These are phyloP conservation scores for Acromyrmex echinatior DNA, from an alignment of 1,140 invertebrate species.

Conservation along the genomic window DNA sequence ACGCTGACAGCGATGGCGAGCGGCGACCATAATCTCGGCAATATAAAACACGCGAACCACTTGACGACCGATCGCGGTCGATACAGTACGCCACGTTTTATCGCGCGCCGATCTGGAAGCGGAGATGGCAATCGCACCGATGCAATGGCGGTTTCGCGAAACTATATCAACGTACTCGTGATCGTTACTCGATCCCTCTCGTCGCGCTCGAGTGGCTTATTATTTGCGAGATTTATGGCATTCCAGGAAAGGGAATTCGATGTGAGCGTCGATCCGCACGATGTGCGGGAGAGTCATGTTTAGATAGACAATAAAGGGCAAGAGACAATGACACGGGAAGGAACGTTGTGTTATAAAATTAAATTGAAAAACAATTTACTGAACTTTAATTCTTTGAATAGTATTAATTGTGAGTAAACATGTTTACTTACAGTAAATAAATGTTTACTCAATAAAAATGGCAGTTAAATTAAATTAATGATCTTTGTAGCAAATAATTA, in stretches of 20 bases:
- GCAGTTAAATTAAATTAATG: too few relatives aligned
- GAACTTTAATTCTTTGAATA: too few relatives aligned
- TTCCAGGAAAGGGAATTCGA: conserved; percentile 22
- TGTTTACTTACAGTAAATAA: too few relatives aligned
- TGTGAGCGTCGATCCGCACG: neutral
- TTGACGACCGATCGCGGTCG: conserved; percentile 19
- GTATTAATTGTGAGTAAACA: too few relatives aligned
- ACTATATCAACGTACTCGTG: conserved; percentile 30
- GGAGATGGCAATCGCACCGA: conserved; percentile 47
- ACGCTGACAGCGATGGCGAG: conserved; percentile 39
- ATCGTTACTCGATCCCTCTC: conserved; percentile 50
- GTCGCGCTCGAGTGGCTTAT: conserved; percentile 52
- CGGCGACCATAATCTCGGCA: conserved; percentile 20
- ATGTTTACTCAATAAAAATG: too few relatives aligned
- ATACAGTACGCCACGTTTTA: conserved; percentile 39
- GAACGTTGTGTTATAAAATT: neutral
- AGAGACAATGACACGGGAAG: conserved; percentile 1
- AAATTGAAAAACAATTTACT: too few relatives aligned
- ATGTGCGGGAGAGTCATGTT: neutral
- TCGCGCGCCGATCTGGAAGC: conserved; percentile 46
- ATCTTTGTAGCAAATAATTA: too few relatives aligned
- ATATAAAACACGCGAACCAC: conserved; percentile 19
- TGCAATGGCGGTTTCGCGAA: conserved; percentile 38
- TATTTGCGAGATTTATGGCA: conserved; percentile 58
- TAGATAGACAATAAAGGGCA: conserved; percentile 18